These are phyloP conservation scores for Egretta garzetta DNA, from an alignment of 2,113 vertebrate genomes.

Conservation along the genomic window DNA sequence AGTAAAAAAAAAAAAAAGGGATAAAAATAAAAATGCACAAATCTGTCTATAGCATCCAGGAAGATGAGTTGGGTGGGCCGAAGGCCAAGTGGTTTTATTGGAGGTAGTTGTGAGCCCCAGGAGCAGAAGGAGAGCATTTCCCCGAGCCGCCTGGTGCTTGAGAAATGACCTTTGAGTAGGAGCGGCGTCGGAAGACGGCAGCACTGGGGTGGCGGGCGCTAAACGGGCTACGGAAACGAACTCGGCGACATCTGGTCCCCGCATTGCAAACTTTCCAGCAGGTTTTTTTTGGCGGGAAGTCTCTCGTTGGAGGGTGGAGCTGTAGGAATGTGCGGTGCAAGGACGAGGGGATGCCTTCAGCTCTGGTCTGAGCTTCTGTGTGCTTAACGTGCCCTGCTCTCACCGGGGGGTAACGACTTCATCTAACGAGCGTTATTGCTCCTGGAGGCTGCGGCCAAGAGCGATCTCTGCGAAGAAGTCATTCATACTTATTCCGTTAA, in stretches of 20 bases:
- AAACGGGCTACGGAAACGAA: not conserved
- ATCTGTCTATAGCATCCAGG: not conserved
- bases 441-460: not conserved
- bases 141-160: not conserved
- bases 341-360: not conserved
- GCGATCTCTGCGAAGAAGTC: too few species aligned
- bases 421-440: not conserved
- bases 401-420: not conserved
- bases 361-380: not conserved
- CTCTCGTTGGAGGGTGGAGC: too few species aligned
- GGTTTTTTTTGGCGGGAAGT: not conserved
- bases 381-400: not conserved
- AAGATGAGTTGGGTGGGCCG: not conserved
- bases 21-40: not conserved
- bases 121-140: not conserved
- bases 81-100: not conserved
- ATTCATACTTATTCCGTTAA: accelerated
- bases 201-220: accelerated
- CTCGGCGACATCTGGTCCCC: accelerated
- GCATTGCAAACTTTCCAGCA: accelerated
- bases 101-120: not conserved
- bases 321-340: not conserved
- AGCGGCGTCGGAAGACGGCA: not conserved
- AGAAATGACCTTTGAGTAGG: not conserved
- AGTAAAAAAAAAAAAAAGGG: not conserved